These are phyloP conservation scores for Drosophila antonietae DNA, from an alignment of 2,888 invertebrate species.

Conservation along the genomic window DNA sequence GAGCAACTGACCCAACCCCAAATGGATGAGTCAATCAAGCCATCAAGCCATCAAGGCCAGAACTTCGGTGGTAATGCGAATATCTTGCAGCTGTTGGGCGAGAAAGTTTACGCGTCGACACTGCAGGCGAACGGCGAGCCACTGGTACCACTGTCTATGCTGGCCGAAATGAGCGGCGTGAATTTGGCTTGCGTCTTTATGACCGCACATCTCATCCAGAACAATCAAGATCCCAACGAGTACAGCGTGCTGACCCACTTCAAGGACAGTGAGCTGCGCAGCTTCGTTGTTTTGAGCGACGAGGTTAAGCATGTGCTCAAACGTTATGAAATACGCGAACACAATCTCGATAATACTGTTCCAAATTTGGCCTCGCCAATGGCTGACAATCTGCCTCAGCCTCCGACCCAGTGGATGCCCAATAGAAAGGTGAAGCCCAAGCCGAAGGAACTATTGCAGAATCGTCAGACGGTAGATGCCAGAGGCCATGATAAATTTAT, in stretches of 20 bases:
- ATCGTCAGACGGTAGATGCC: background rate
- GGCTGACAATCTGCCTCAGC: conserved; percentile 7
- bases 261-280: background rate
- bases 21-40: too few relatives aligned
- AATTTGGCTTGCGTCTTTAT: conserved; percentile 14
- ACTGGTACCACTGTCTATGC: background rate
- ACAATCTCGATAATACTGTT: background rate
- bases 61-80: background rate
- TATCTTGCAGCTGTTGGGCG: conserved; percentile 8
- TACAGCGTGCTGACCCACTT: conserved; percentile 8
- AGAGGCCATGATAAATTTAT: background rate
- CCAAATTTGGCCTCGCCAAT: conserved; percentile 3
- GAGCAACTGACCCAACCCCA: too few relatives aligned
- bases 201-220: conserved; percentile 13
- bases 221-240: background rate
- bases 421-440: too few relatives aligned
- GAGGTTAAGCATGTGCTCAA: conserved; percentile 8
- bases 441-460: background rate
- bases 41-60: too few relatives aligned
- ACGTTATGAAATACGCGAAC: background rate
- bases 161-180: conserved; percentile 7
- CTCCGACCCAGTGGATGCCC: conserved; percentile 9
- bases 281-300: background rate
- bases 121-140: conserved; percentile 4
- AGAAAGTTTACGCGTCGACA: background rate